phyloP scores from a whole-genome alignment of 2,113 vertebrate genomes.

The Podiceps cristatus region DNA sequence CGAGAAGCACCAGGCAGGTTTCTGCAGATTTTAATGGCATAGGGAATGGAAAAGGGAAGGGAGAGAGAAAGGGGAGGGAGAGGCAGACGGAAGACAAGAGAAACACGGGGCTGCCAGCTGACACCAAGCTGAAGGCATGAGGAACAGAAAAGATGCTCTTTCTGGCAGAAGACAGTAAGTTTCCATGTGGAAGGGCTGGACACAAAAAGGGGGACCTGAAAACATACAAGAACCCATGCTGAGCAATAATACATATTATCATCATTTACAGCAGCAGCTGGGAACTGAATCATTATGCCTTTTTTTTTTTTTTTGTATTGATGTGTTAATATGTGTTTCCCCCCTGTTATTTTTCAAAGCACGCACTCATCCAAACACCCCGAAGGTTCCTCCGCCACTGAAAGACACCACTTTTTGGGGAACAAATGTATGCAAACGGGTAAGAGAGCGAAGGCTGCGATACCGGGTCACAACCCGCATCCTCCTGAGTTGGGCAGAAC shows the following conservation, averaged over 20 bases:
- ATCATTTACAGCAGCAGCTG: not conserved
- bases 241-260: no score
- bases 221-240: rapidly evolving
- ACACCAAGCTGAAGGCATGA: rapidly evolving
- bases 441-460: rapidly evolving
- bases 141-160: not conserved
- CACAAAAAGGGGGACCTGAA: not conserved
- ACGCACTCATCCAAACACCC: not conserved
- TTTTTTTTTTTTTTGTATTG: rapidly evolving
- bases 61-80: not conserved
- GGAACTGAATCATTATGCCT: rapidly evolving
- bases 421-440: rapidly evolving
- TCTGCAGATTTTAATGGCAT: not conserved
- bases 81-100: not conserved
- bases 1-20: not conserved
- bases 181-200: rapidly evolving
- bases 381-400: not conserved
- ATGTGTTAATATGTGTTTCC: no score
- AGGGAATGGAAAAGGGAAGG: not conserved
- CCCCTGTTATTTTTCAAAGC: not conserved
- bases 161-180: not conserved
- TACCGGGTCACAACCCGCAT: rapidly evolving
- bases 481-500: not conserved
- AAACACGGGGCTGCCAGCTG: not conserved
- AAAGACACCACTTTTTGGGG: rapidly evolving